A percentile compares a stretch with the other conserved stretches of the same genome.
These are phyloP conservation scores for Drosophila sordidula DNA, from an alignment of 2,888 invertebrate species.

Conservation along the genomic window DNA sequence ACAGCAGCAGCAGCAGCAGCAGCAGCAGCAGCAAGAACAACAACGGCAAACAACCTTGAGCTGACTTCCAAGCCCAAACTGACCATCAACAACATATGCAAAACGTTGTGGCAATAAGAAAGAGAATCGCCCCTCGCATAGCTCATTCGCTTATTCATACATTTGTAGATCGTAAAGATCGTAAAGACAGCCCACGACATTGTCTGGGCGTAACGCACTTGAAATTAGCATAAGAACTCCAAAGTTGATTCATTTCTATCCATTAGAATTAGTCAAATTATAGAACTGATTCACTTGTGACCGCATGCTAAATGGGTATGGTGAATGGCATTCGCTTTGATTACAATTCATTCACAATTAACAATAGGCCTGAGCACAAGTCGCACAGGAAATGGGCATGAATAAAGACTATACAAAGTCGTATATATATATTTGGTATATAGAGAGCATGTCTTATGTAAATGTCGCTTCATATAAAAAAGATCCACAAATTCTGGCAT, in stretches of 20 bases:
- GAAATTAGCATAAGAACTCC: slow-evolving; percentile 71
- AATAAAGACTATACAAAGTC: slow-evolving; percentile 13
- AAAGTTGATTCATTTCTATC: slow-evolving; percentile 67
- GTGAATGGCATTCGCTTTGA: slow-evolving; percentile 33
- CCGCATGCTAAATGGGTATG: slow-evolving; percentile 30
- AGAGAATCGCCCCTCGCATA: slow-evolving; percentile 37
- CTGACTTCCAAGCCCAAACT: slow-evolving; percentile 37
- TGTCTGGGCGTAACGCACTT: slow-evolving; percentile 54
- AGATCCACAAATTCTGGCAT: slow-evolving; percentile 21
- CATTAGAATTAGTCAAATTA: slow-evolving; percentile 80
- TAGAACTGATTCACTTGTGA: slow-evolving; percentile 68
- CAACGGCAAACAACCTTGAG: slow-evolving; percentile 55
- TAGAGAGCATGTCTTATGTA: slow-evolving; percentile 22
- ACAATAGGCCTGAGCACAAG: slow-evolving; percentile 46
- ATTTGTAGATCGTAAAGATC: slow-evolving; percentile 47
- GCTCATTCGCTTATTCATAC: slow-evolving; percentile 33
- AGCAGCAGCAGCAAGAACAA: slow-evolving; percentile 39
- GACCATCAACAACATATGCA: slow-evolving; percentile 54
- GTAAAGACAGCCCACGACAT: slow-evolving; percentile 49
- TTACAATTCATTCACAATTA: slow-evolving; percentile 59
- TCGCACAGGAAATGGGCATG: slow-evolving; percentile 53
- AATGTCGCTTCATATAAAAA: slow-evolving; percentile 15
- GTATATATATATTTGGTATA: neutral
- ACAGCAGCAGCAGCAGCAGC: slow-evolving; percentile 43
- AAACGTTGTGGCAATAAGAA: slow-evolving; percentile 35